Evolutionary conservation across 2,888 invertebrate genomes (phyloP), one percentile per base, ranked within the genome.

Genomic region (Prosapia bicincta): DNA sequence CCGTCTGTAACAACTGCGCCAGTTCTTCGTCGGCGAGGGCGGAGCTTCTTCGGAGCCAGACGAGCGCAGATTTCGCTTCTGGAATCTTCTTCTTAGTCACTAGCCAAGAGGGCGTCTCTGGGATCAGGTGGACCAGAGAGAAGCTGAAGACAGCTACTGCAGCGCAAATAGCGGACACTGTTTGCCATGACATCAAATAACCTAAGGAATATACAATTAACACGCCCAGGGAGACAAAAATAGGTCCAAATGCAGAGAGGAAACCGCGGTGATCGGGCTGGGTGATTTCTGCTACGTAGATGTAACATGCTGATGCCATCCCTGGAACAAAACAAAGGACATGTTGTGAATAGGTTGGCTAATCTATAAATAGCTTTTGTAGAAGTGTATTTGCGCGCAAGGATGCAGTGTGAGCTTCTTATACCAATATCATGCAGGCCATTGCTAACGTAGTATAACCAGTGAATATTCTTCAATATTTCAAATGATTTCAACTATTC

Each of bases 81-180:
- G 88, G 86, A 82, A 87, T 87, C 76, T 89, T 86, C 0, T 89
- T 89, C 77, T 88, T 88, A 0, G 90, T 89, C 0, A 89, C 87
- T 0, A 92, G 84, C 89, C 91, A 92, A 0, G 90, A 86, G 0
- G 92, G 92, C 10, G 90, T 91, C 82, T 92, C 92, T 0, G 92
- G 92, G 0, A 90, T 86, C 82, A 90, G 87, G 78, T 89, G 88
- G 85, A 90, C 88, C 2, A 88, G 84, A 79, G 89, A 85, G 1
- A 89, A 86, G 1, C 89, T 89, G 43, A 89, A 84, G 0, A 89
- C 81, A 0, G 88, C 88, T 67, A 87, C 87, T 15, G 23, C 66
- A n/a, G 72, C 72, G 24, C 72, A 72, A 0, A 72, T 26, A 0
- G 90, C 88, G 82, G 91, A 90, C 54, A 90, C 87, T 0, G 89